A percentile compares a stretch with the other conserved stretches of the same genome.
These are phyloP conservation scores for Eubasilissa splendida DNA, from an alignment of 2,888 invertebrate genomes.

Conservation along the genomic window DNA sequence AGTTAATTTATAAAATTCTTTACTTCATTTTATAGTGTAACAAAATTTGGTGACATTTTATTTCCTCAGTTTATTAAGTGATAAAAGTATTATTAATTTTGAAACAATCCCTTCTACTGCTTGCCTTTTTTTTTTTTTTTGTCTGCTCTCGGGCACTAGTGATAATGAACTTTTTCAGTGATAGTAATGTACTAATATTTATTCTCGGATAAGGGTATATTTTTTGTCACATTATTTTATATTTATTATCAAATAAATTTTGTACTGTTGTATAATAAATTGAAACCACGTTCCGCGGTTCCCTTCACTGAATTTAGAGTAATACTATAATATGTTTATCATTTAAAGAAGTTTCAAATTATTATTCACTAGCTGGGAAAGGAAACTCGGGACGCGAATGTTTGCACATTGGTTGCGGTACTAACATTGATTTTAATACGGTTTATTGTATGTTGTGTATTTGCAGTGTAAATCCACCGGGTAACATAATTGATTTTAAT, in stretches of 20 bases:
- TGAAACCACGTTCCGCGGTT: background rate
- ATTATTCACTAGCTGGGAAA: no score
- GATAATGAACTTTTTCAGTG: constrained; percentile 41
- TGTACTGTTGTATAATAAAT: background rate
- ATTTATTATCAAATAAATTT: constrained; percentile 17
- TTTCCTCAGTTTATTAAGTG: no score
- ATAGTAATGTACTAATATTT: constrained; percentile 41
- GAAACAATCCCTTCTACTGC: no score
- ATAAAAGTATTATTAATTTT: no score
- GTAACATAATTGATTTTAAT: background rate
- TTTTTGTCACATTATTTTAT: constrained; percentile 20
- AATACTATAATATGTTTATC: no score
- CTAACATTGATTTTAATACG: background rate
- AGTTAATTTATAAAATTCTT: no score
- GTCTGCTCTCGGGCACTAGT: constrained; percentile 33
- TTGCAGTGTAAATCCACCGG: background rate
- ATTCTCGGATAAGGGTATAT: constrained; percentile 38
- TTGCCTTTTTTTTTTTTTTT: constrained; percentile 22
- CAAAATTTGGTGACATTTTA: no score
- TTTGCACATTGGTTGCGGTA: no score
- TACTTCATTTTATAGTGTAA: no score
- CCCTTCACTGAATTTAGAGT: background rate
- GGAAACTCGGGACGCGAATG: no score
- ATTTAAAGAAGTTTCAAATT: no score
- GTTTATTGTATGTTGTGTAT: background rate